Evolutionary conservation across 2,797 vertebrate species (phyloP).

Genomic region (Natrix natrix): DNA sequence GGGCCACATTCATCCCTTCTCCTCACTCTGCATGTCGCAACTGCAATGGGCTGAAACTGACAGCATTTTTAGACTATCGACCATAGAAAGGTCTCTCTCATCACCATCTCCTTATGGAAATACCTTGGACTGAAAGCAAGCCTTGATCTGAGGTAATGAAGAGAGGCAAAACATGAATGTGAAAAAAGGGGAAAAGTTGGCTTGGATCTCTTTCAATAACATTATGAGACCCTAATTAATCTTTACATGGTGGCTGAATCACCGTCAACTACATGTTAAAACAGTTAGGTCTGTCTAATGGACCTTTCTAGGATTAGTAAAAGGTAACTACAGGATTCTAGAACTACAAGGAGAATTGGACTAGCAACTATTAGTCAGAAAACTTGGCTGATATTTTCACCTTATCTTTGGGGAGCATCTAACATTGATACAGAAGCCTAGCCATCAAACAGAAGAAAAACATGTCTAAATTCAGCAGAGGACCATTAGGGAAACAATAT

Average conservation of each 20-base stretch:
- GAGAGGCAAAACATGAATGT: slow-evolving; percentile 39
- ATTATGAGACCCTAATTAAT: slow-evolving; percentile 5
- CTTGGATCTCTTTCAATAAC: slow-evolving; percentile 33
- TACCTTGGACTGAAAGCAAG: slow-evolving; percentile 45
- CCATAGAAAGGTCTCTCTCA: slow-evolving; percentile 34
- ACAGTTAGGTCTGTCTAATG: slow-evolving; percentile 6
- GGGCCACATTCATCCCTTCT: slow-evolving; percentile 59
- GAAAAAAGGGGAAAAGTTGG: not conserved
- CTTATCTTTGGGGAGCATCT: not conserved
- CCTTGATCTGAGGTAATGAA: slow-evolving; percentile 43
- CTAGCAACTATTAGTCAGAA: not conserved
- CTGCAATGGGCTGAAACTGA: slow-evolving; percentile 35
- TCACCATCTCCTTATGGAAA: slow-evolving; percentile 42
- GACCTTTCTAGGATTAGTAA: slow-evolving; percentile 1
- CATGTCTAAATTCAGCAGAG: not conserved
- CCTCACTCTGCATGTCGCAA: slow-evolving; percentile 46
- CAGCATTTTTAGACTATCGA: slow-evolving; percentile 51
- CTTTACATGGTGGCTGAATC: slow-evolving; percentile 22
- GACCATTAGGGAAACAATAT: not conserved
- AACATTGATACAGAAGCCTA: not conserved
- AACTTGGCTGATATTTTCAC: not conserved
- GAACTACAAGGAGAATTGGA: not conserved
- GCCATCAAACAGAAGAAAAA: not conserved
- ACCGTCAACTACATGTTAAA: slow-evolving; percentile 18
- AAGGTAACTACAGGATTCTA: not conserved